Evolutionary conservation across 2,113 vertebrate species (phyloP), one percentile per base, ranked within the genome.

Genomic region (Tachysurus vachellii): DNA sequence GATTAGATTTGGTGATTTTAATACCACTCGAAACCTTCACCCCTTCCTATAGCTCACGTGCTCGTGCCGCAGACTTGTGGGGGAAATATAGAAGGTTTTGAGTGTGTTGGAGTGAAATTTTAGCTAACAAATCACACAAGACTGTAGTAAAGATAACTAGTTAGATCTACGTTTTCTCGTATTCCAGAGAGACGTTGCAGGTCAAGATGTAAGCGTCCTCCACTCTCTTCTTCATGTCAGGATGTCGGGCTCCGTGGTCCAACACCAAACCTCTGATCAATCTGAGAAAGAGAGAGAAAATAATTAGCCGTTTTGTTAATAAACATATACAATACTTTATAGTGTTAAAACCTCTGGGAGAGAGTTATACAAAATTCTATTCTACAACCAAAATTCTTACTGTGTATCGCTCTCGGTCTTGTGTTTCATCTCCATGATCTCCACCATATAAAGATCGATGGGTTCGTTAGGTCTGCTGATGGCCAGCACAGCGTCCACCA

Each of bases 401-500:
- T 96, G 94, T 82, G 98, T 99, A 90, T 99, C 98, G 0, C 97
- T 97, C 91, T 99, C 98, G 0, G 97, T 98, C 93, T 98, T 99
- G 91, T 99, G 98, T 83, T 96, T 99, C 98, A 99, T 99, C 92
- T 99, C 98, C 97, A 99, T 99, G 61, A 99, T 99, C 88, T 99
- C 98, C 88, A 99, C 96, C 98, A 99, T 99, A 94, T 95, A 98
- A 64, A 99, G 96, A 89, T 99, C 98, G 56, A 98, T 97, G 75
- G 97, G 95, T 87, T 99, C 98, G 42, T 94, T 94, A 54, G 96
- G 95, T 89, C 96, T 97, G 61, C 92, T 93, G 80, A 99, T 96
- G 28, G 97, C 94, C 91, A 99, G 89, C 80, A 99, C 94, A 83
- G 98, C 97, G 88, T 99, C 98, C 10, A 99, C 98, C 1, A 99